These are phyloP conservation scores for Neostethus bicornis DNA, from an alignment of 2,797 vertebrate genomes.

Conservation along the genomic window DNA sequence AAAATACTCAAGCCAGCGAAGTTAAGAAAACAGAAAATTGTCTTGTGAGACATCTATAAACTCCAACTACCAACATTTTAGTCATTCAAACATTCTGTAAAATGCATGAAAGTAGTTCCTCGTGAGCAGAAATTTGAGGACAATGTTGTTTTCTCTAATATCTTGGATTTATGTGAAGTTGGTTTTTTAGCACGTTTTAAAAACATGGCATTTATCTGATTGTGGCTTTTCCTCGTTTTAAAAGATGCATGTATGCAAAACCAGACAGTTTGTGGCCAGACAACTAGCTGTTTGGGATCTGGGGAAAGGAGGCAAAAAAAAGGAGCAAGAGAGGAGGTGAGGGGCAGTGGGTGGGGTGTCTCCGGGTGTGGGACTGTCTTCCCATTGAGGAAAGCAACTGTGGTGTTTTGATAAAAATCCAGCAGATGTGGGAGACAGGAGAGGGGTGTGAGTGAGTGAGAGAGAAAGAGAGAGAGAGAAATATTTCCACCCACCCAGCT, in stretches of 20 bases:
- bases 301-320: slow-evolving; percentile 38
- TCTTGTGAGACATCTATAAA: too few species aligned
- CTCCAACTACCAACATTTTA: too few species aligned
- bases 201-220: slow-evolving; percentile 31
- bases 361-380: slow-evolving; percentile 75
- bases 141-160: slow-evolving; percentile 14
- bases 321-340: slow-evolving; percentile 51
- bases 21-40: too few species aligned
- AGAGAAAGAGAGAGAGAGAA: slow-evolving; percentile 63
- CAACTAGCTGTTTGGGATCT: slow-evolving; percentile 54
- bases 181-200: slow-evolving; percentile 17
- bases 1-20: too few species aligned
- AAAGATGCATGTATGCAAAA: slow-evolving; percentile 58
- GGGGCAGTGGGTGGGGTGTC: slow-evolving; percentile 66
- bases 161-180: slow-evolving; percentile 27
- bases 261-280: slow-evolving; percentile 68
- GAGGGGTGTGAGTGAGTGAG: slow-evolving; percentile 58
- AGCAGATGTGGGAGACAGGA: slow-evolving; percentile 74
- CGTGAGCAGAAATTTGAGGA: not conserved
- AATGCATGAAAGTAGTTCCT: too few species aligned
- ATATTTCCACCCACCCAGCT: slow-evolving; percentile 84
- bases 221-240: slow-evolving; percentile 43
- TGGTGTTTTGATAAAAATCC: slow-evolving; percentile 79
- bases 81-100: too few species aligned
- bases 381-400: slow-evolving; percentile 71